Percentiles rank a stretch among this genome's conserved stretches.
These are phyloP conservation scores for Linnaemya vulpina DNA, from an alignment of 2,888 invertebrate genomes.

Conservation along the genomic window DNA sequence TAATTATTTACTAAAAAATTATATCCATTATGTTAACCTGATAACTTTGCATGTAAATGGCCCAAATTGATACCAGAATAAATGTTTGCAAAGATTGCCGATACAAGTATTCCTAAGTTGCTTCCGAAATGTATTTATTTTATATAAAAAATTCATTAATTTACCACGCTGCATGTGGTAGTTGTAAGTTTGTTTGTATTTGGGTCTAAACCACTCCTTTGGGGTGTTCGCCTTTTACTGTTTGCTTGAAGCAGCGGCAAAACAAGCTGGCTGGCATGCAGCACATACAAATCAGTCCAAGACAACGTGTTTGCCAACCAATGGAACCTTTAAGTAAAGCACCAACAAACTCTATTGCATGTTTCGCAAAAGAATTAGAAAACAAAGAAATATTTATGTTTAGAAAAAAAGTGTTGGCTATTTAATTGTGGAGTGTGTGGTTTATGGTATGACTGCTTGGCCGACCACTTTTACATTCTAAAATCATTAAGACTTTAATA, in stretches of 20 bases:
- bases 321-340: constrained; percentile 8
- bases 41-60: constrained; percentile 39
- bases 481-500: constrained; percentile 32
- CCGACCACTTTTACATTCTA: constrained; percentile 65
- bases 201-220: constrained; percentile 55
- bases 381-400: constrained; percentile 11
- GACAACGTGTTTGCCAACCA: constrained; percentile 10
- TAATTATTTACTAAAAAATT: constrained; percentile 18
- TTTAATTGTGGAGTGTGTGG: background rate
- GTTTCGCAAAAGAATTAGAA: constrained; percentile 34
- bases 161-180: background rate
- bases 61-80: constrained; percentile 17
- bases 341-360: background rate
- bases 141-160: background rate
- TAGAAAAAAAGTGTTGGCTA: constrained; percentile 2
- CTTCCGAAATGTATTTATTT: constrained; percentile 50
- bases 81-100: constrained; percentile 14
- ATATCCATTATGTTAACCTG: constrained; percentile 3
- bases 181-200: background rate
- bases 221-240: constrained; percentile 51
- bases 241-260: constrained; percentile 21
- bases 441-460: constrained; percentile 2
- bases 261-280: constrained; percentile 38
- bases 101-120: constrained; percentile 2
- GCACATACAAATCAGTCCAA: constrained; percentile 44